These are phyloP conservation scores for Notodonta dromedarius DNA, from an alignment of 2,888 invertebrate genomes.

Conservation along the genomic window DNA sequence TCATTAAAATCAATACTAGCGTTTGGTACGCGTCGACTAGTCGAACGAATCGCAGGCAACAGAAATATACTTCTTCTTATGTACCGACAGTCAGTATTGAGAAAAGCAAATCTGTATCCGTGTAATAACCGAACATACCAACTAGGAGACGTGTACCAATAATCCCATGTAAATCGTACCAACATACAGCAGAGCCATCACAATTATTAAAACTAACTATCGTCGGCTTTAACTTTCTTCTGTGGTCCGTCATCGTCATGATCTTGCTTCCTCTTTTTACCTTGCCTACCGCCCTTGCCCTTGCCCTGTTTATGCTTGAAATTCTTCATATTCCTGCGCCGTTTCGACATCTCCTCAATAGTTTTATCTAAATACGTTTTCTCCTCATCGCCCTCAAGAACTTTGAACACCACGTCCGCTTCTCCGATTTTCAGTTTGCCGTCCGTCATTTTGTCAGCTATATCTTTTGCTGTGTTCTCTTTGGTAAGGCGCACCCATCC, in stretches of 20 bases:
- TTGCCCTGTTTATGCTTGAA: slow-evolving; percentile 62
- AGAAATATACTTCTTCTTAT: no score
- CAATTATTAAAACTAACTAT: slow-evolving; percentile 47
- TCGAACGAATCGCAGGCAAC: no score
- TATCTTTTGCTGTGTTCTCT: slow-evolving; percentile 87
- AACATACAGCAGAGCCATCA: slow-evolving; percentile 8
- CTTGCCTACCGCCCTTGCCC: slow-evolving; percentile 34
- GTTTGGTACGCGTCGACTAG: no score
- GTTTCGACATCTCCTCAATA: slow-evolving; percentile 84
- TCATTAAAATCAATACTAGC: not conserved
- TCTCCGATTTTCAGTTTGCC: slow-evolving; percentile 84
- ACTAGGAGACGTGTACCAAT: not conserved
- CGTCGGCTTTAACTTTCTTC: slow-evolving; percentile 56
- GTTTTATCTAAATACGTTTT: slow-evolving; percentile 86
- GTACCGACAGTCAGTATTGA: no score
- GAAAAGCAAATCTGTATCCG: no score
- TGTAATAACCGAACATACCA: no score
- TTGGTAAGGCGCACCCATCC: slow-evolving; percentile 89
- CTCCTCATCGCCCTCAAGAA: slow-evolving; percentile 90
- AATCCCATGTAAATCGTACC: not conserved
- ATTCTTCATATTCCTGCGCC: slow-evolving; percentile 77
- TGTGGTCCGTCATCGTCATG: slow-evolving; percentile 56
- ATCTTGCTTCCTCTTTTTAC: slow-evolving; percentile 63
- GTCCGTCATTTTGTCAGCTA: slow-evolving; percentile 86
- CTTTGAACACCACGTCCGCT: slow-evolving; percentile 78